Percentiles rank a stretch among this genome's conserved stretches.
These are phyloP conservation scores for Octopus bimaculoides DNA, from an alignment of 1,140 invertebrate species.

Conservation along the genomic window DNA sequence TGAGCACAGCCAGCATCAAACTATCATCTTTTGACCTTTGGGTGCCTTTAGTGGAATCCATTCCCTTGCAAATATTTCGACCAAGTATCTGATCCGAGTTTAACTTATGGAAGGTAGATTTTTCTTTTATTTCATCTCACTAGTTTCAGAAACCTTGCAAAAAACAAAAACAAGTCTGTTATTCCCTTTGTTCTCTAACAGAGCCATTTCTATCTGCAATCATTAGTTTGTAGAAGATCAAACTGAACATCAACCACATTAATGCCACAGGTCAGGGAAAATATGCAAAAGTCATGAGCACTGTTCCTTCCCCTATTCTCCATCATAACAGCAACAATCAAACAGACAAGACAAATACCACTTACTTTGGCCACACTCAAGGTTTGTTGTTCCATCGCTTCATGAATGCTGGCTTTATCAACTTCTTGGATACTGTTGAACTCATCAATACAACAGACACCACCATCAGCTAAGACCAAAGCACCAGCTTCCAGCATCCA, in stretches of 20 bases:
- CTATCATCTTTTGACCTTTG: too few species aligned
- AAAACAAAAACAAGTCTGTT: too few species aligned
- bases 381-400: slow-evolving; percentile 58
- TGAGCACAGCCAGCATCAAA: too few species aligned
- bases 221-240: neutral
- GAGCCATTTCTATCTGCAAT: too few species aligned
- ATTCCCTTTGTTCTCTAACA: too few species aligned
- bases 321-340: neutral
- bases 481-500: slow-evolving; percentile 57
- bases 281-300: neutral
- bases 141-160: too few species aligned
- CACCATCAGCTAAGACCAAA: slow-evolving; percentile 54
- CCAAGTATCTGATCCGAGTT: too few species aligned
- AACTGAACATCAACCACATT: neutral
- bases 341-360: neutral
- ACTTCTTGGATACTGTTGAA: slow-evolving; percentile 55
- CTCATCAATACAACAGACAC: slow-evolving; percentile 57
- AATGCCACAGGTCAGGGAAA: neutral
- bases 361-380: slow-evolving; percentile 57
- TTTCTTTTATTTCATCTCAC: too few species aligned
- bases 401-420: slow-evolving; percentile 56
- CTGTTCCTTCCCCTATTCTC: neutral
- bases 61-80: too few species aligned
- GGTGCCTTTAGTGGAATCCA: too few species aligned
- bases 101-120: too few species aligned